A percentile compares a stretch with the other conserved stretches of the same genome.
Conservation (phyloP, 1,140 invertebrate species). For the Melanaphis sacchari region DNA sequence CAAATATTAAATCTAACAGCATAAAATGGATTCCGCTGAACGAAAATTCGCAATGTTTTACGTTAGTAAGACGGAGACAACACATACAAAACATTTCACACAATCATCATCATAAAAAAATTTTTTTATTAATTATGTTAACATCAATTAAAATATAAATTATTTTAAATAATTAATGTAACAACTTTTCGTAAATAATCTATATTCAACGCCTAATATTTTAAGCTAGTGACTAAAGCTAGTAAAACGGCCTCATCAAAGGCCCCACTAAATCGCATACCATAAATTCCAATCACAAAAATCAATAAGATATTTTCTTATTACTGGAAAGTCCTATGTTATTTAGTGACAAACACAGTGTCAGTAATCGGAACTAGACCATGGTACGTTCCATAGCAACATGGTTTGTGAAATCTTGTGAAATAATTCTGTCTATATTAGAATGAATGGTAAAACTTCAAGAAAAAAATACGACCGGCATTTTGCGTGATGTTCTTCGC, state of each 20-base stretch:
- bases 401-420: no score
- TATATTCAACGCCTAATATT: neutral
- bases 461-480: no score
- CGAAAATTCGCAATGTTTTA: no score
- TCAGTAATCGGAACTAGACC: neutral
- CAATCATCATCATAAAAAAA: neutral
- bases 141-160: neutral
- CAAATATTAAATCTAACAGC: no score
- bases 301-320: neutral
- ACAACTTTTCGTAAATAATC: neutral
- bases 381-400: neutral
- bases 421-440: no score
- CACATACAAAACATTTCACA: no score
- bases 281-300: neutral
- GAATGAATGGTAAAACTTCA: no score
- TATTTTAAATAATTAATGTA: neutral
- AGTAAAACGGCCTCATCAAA: neutral
- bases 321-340: neutral
- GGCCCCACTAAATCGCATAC: neutral
- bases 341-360: neutral
- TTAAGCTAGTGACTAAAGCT: no score
- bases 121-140: neutral
- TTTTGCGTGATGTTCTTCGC: no score
- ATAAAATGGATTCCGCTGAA: no score
- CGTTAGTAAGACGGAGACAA: no score